Conservation (phyloP, 1,140 invertebrate genomes). For the Temnothorax nylanderi region DNA sequence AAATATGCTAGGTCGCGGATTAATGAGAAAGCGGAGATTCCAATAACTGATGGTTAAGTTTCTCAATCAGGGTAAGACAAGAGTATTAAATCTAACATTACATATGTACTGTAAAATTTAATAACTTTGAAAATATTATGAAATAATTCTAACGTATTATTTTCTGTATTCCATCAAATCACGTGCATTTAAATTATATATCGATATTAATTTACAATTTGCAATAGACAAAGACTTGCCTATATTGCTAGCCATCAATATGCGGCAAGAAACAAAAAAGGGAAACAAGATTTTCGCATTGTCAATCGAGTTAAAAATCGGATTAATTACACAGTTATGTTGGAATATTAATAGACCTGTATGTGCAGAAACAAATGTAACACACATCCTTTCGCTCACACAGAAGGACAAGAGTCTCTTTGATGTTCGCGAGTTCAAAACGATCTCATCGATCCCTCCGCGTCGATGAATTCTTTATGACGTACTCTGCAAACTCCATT, state of each 20-base stretch:
- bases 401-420: neutral
- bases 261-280: neutral
- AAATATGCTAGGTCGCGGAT: neutral
- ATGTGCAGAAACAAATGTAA: neutral
- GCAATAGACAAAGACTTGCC: neutral
- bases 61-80: neutral
- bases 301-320: neutral
- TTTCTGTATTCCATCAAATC: neutral
- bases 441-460: conserved; percentile 20
- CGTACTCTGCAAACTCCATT: conserved; percentile 21
- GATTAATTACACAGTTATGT: conserved; percentile 6
- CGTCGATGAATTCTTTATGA: conserved; percentile 42
- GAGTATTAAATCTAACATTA: neutral
- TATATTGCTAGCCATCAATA: neutral
- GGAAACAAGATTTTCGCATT: neutral
- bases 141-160: neutral
- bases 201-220: neutral
- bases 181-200: neutral
- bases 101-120: neutral
- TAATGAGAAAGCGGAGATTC: neutral
- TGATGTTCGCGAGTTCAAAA: conserved; percentile 14
- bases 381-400: neutral
- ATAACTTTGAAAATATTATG: neutral
- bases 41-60: neutral
- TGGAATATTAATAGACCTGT: conserved; percentile 2